Evolutionary conservation across 2,797 vertebrate genomes (phyloP).

Genomic region (Coluber constrictor): DNA sequence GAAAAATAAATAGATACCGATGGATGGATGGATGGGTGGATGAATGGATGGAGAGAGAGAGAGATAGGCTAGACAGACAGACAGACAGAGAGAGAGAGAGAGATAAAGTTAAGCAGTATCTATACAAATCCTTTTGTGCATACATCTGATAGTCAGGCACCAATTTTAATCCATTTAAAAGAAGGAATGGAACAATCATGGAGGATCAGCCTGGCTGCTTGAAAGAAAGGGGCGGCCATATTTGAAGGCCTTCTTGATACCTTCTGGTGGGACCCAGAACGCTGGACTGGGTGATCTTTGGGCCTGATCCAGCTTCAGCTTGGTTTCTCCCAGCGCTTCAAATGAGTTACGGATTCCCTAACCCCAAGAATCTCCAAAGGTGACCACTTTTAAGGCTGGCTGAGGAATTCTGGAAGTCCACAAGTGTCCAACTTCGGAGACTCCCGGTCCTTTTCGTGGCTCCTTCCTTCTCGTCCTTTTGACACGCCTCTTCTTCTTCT

Average conservation of each 20-base stretch:
- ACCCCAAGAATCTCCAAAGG: too few species aligned
- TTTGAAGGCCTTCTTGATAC: background rate
- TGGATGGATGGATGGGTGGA: too few species aligned
- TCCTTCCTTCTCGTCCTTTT: background rate
- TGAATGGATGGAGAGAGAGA: too few species aligned
- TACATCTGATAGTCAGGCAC: background rate
- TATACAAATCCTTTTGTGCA: background rate
- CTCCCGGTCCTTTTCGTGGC: too few species aligned
- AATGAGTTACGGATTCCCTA: background rate
- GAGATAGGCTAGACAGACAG: too few species aligned
- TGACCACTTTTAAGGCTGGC: background rate
- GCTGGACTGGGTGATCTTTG: background rate
- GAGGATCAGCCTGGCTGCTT: background rate
- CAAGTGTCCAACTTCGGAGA: background rate
- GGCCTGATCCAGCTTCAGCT: background rate
- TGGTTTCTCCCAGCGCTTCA: background rate
- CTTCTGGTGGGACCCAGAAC: background rate
- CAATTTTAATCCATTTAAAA: background rate
- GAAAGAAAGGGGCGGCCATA: background rate
- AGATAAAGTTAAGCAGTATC: too few species aligned
- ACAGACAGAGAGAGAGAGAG: too few species aligned
- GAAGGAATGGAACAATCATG: background rate
- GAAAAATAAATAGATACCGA: too few species aligned
- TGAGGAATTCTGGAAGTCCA: background rate
- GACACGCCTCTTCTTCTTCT: constrained; percentile 25